Conservation (phyloP, 2,113 vertebrate species). For the Vulpes vulpes region DNA sequence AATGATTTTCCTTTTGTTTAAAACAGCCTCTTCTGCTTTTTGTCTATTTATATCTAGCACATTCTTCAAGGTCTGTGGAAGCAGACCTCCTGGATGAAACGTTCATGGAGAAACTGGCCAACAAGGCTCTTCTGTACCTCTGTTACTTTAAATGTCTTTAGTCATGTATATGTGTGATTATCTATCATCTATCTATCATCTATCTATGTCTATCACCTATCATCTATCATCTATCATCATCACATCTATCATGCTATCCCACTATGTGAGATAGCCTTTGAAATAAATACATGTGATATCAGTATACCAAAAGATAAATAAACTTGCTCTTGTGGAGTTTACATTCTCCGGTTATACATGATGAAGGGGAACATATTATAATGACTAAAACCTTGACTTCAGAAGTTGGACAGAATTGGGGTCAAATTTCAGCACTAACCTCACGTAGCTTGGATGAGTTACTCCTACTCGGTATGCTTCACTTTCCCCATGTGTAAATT, state of each 20-base stretch:
- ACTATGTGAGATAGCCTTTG: neutral
- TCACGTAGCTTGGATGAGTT: neutral
- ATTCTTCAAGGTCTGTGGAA: neutral
- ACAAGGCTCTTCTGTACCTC: neutral
- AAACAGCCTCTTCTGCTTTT: neutral
- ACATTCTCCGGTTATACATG: neutral
- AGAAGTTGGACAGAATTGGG: neutral
- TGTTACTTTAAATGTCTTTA: conserved; percentile 6
- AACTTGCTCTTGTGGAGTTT: neutral
- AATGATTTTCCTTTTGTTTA: neutral
- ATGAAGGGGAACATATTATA: neutral
- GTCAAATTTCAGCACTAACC: conserved; percentile 23
- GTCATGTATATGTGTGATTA: neutral
- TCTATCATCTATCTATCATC: neutral
- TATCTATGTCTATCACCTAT: neutral
- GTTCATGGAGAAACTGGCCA: conserved; percentile 30
- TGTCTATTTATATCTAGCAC: neutral
- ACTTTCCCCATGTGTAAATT: neutral
- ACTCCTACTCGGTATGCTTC: neutral
- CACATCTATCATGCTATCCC: too few relatives aligned
- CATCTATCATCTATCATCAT: neutral
- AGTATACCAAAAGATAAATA: neutral
- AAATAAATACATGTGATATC: neutral
- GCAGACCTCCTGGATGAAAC: neutral
- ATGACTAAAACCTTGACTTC: conserved; percentile 2